Base-by-base conservation (phyloP, 2,797 vertebrate species). In the Syndactyla subalaris region DNA sequence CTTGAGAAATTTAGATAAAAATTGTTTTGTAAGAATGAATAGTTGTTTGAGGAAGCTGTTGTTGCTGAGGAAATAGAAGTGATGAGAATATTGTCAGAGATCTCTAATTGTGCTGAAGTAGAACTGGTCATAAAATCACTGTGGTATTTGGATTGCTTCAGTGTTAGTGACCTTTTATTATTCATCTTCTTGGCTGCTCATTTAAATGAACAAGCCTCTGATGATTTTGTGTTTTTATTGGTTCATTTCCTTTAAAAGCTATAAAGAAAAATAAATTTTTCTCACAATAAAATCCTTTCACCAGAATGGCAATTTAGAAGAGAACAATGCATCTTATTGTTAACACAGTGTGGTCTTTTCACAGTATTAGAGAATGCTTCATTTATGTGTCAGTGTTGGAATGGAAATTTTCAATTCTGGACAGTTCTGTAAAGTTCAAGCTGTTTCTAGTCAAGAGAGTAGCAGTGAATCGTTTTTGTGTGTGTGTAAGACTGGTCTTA, bases 161-260 rank as follows among this genome's bases (percentile, higher is more conserved):
- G 54, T 66, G 70, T 38, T 67, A 52, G 66, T 83, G 78, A 90
- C 88, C 89, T 95, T 85, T 62, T 75, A 82, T 77, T 71, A 10
- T 83, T 54, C n/a, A 59, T 63, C 63, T 71, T 79, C 61, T 29
- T 85, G 86, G 63, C 57, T 88, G 81, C 73, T 66, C 15, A 39
- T 66, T 92, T 86, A 87, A 92, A 83, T 68, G 51, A 92, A 88
- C 7, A 36, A 76, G n/a, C 32, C 39, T 61, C 30, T 88, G 51
- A 70, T 71, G 41, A 73, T 62, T 46, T 77, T 87, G 12, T 6
- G 6, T 39, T 91, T 95, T 91, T 92, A 92, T 92, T 91, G 59
- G 82, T 85, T 87, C 71, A 22, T 88, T 92, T 92, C 86, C 89
- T 90, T 91, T 93, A 88, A 93, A 95, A 94, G 41, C 84, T 46